A percentile compares a stretch with the other conserved stretches of the same genome.
These are phyloP conservation scores for Lochmaea capreae DNA, from an alignment of 2,888 invertebrate genomes.

Conservation along the genomic window DNA sequence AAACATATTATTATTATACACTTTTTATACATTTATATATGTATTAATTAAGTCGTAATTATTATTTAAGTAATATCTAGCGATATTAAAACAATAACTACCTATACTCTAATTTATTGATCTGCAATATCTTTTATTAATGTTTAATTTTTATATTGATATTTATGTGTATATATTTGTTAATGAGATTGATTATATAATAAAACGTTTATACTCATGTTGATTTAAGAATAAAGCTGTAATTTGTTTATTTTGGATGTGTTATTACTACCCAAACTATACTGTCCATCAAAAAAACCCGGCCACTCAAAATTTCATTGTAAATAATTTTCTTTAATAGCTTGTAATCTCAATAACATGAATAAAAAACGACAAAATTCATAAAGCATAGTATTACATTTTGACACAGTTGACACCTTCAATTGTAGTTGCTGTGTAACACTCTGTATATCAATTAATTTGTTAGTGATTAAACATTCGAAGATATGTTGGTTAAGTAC, in stretches of 20 bases:
- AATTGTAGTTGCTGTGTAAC: too few relatives aligned
- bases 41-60: neutral
- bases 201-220: slow-evolving; percentile 15
- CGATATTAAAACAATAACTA: neutral
- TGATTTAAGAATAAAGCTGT: slow-evolving; percentile 1
- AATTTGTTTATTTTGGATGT: neutral
- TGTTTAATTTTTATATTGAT: neutral
- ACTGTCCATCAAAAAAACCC: too few relatives aligned
- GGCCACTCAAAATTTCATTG: too few relatives aligned
- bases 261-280: neutral
- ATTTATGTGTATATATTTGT: slow-evolving; percentile 18
- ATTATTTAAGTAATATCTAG: too few relatives aligned
- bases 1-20: neutral
- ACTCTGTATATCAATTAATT: too few relatives aligned
- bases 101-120: neutral
- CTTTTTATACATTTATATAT: neutral
- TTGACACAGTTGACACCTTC: too few relatives aligned
- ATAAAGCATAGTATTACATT: too few relatives aligned
- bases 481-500: too few relatives aligned
- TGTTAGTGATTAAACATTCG: too few relatives aligned
- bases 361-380: too few relatives aligned
- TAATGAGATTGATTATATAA: slow-evolving; percentile 3
- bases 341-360: too few relatives aligned
- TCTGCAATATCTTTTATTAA: neutral
- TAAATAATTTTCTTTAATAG: too few relatives aligned